These are phyloP conservation scores for Cydia splendana DNA, from an alignment of 1,140 invertebrate species.

Conservation along the genomic window DNA sequence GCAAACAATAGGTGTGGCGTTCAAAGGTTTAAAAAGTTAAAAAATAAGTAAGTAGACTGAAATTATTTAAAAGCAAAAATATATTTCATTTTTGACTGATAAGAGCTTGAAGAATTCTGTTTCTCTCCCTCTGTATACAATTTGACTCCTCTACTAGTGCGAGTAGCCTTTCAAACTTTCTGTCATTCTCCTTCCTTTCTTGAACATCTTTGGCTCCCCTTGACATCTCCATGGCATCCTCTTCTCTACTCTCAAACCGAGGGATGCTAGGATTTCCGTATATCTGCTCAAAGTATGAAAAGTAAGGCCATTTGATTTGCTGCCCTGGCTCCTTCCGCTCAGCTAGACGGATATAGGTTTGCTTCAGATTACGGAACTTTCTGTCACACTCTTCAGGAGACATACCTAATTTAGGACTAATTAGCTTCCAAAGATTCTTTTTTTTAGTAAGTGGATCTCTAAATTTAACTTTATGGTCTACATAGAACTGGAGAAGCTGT, in stretches of 20 bases:
- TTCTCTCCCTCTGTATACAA: constrained; percentile 70
- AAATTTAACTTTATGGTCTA: constrained; percentile 70
- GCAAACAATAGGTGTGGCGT: no score
- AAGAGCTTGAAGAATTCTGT: constrained; percentile 64
- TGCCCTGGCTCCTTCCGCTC: constrained; percentile 59
- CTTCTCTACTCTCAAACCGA: not conserved
- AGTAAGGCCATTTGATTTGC: constrained; percentile 67
- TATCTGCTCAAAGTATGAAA: constrained; percentile 69
- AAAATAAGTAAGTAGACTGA: not conserved
- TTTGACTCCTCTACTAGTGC: constrained; percentile 65
- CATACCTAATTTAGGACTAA: constrained; percentile 57
- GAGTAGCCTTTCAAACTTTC: constrained; percentile 65
- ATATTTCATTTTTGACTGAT: constrained; percentile 50
- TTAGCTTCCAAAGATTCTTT: constrained; percentile 60
- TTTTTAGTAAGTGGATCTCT: constrained; percentile 61
- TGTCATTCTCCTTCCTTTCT: constrained; percentile 50
- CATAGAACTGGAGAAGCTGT: constrained; percentile 59
- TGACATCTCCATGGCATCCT: not conserved
- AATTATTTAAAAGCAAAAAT: not conserved
- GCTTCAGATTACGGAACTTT: constrained; percentile 73
- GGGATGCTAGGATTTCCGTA: constrained; percentile 48
- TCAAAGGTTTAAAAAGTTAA: not conserved
- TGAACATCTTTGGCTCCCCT: constrained; percentile 12
- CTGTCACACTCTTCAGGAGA: constrained; percentile 67
- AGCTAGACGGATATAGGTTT: constrained; percentile 66